Evolutionary conservation across 2,113 vertebrate genomes (phyloP).

Genomic region (Chiloscyllium plagiosum): DNA sequence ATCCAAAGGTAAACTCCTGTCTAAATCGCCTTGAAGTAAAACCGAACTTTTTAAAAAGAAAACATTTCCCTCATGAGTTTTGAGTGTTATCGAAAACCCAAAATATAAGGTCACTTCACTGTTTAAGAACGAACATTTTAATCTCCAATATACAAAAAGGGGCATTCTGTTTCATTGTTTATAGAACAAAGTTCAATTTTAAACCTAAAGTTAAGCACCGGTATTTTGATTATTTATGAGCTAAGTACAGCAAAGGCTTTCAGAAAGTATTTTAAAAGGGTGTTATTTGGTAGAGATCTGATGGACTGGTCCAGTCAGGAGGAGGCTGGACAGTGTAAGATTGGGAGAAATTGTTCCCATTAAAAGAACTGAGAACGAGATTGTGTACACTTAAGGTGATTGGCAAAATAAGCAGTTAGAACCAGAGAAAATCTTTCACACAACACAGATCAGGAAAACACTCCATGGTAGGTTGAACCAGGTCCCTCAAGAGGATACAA

Average conservation of each 20-base stretch:
- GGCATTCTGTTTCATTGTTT: background rate
- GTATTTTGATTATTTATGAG: background rate
- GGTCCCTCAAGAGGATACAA: too few relatives aligned
- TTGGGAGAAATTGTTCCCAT: background rate
- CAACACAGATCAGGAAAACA: background rate
- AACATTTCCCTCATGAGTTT: background rate
- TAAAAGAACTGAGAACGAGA: too few relatives aligned
- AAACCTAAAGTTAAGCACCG: background rate
- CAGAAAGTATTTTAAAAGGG: background rate
- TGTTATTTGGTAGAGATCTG: background rate
- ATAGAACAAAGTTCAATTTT: background rate
- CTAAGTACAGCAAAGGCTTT: background rate
- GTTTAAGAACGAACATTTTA: background rate
- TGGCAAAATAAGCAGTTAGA: background rate
- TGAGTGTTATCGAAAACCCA: background rate
- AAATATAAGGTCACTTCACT: background rate
- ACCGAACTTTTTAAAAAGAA: too few relatives aligned
- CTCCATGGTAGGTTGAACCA: background rate
- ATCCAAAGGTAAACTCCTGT: background rate
- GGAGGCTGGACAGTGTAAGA: background rate
- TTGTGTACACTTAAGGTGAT: background rate
- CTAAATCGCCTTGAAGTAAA: too few relatives aligned
- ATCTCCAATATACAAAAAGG: background rate
- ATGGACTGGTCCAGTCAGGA: background rate
- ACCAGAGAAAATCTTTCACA: background rate